Base-by-base conservation (phyloP, 2,888 invertebrate genomes). In the Sepioteuthis lessoniana region DNA sequence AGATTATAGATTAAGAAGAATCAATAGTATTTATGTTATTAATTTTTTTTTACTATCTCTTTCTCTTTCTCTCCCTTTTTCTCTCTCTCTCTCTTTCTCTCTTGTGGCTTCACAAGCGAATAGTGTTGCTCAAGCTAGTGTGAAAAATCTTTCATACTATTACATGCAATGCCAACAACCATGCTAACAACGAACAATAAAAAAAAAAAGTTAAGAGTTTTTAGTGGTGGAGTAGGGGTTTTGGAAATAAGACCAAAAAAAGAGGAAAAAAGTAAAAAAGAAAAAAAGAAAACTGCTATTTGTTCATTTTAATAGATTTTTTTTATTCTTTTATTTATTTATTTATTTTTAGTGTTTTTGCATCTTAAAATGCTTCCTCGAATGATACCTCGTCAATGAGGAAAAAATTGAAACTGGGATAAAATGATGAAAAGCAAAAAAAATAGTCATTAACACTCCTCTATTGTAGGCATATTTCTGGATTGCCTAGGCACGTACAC, bases 91-190 rank as follows among this genome's bases (percentile, higher is more conserved):
- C 42, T 42, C 42, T 42, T 7, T 42, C 13, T 35, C 76, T n/a
- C 76, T 16, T n/a, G n/a, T n/a, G n/a, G 76, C n/a, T 76, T n/a
- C 76, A 35, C n/a, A 76, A n/a, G n/a, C n/a, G 76, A n/a, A 16
- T 13, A 35, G 76, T 16, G 76, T n/a, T 35, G 76, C 76, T 76
- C 76, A n/a, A 76, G n/a, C 13, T 13, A 76, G 76, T 76, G 76
- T 76, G 76, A 76, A 76, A 76, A 76, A 76, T 76, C n/a, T n/a
- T 76, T 76, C n/a, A 76, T n/a, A 35, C 76, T n/a, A 76, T 76
- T 76, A 76, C 76, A 13, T 76, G 76, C 76, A 76, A 76, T 16
- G 76, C 76, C 76, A 76, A 76, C 76, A 76, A 76, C 76, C 76
- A n/a, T 76, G 76, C 76, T n/a, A 76, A 76, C 4, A 76, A n/a